phyloP scores from a whole-genome alignment of 2,113 vertebrate genomes.

The Meleagris gallopavo region DNA sequence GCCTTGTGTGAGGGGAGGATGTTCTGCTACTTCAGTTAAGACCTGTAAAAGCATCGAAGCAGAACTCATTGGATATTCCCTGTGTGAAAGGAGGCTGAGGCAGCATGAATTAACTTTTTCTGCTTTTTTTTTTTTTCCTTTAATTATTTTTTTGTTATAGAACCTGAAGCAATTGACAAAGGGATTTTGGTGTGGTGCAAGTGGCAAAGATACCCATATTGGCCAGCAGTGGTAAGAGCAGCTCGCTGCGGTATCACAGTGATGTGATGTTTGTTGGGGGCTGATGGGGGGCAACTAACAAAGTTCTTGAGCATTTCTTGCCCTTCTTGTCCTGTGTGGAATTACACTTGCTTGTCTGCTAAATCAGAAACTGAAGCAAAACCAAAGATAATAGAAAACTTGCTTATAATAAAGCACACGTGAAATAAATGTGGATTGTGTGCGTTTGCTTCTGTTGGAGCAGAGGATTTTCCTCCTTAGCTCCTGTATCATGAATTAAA shows the following conservation, averaged over 20 bases:
- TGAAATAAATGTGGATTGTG: not conserved
- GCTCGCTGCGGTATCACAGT: not conserved
- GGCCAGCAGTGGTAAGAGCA: slow-evolving; percentile 83
- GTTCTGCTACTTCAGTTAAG: rapidly evolving
- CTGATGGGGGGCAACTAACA: not conserved
- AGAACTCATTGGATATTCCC: not conserved
- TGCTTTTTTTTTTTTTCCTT: not conserved
- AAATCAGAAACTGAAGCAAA: not conserved
- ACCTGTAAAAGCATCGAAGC: not conserved
- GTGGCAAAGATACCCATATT: slow-evolving; percentile 77
- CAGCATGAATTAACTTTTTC: not conserved
- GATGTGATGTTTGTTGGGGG: rapidly evolving
- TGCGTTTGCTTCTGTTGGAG: rapidly evolving
- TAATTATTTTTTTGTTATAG: slow-evolving; percentile 11
- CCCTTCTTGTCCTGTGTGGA: not conserved
- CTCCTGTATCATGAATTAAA: too few relatives aligned
- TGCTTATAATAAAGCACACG: rapidly evolving
- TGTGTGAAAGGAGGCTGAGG: not conserved
- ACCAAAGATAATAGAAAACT: not conserved
- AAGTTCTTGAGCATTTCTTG: not conserved
- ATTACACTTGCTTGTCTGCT: not conserved
- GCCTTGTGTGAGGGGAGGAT: rapidly evolving
- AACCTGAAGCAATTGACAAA: slow-evolving; percentile 66
- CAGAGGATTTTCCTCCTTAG: not conserved
- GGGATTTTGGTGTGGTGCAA: slow-evolving; percentile 85